Base-by-base conservation (phyloP, 1,140 invertebrate genomes). In the Drosophila kikkawai region DNA sequence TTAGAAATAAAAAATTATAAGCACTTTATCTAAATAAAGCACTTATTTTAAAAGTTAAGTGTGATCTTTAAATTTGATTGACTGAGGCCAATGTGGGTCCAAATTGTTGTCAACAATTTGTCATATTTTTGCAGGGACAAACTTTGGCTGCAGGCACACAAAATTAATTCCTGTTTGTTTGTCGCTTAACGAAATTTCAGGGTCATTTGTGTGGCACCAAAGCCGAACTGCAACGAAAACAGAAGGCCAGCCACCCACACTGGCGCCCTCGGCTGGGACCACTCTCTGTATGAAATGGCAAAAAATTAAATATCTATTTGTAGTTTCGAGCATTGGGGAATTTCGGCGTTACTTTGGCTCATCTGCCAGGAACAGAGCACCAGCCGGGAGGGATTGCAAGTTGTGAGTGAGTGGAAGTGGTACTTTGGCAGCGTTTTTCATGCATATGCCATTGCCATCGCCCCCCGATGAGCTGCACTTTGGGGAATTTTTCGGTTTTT, bases 221-320 rank as follows among this genome's bases (percentile, higher is more conserved):
- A 69, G 50, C 39, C 17, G 41, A 47, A 59, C 39, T 61, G 64
- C 47, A 59, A 59, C 55, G 37, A 34, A 57, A 51, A 26, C 59
- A 29, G 32, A 41, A 44, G 29, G 32, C 41, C 57, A 36, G 19
- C 26, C 58, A 42, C 63, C 50, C 55, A 47, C 36, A 36, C 8
- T 39, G 36, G 48, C 63, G 48, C 63, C 64, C 50, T 56, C 63
- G 32, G 17, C 29, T 53, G 66, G 67, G 73, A 47, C 22, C 47
- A 48, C 41, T 55, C 60, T 82, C 48, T 61, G 48, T 55, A 66
- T 81, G 68, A 75, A 83, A 87, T 68, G 58, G 51, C 77, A 82
- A 80, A 86, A 87, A 90, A 84, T 87, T 87, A 90, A 88, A 90
- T 87, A 84, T 88, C 84, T 81, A 87, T 88, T 87, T 87, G 85